Evolutionary conservation across 2,797 vertebrate genomes (phyloP), one percentile per base, ranked within the genome.

Genomic region (Lutjanus argentimaculatus): DNA sequence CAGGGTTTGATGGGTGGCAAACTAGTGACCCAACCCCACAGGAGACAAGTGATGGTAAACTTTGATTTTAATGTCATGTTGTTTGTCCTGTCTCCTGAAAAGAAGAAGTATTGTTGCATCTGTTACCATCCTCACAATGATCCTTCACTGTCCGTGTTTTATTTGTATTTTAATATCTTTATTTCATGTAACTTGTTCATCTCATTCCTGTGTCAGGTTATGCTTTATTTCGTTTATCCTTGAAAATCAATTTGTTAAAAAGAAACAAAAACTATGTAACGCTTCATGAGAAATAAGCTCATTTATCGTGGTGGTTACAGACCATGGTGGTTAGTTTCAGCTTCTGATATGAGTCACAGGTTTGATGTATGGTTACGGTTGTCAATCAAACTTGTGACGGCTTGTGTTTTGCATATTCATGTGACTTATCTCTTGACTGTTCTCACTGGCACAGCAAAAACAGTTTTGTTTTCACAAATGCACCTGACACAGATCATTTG

Each of bases 11-110:
- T 0, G 97, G 97, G 10, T 98, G 97, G 97, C 97, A 98, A 89
- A 94, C 67, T 11, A 92, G 97, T 49, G 97, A 98, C 85, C 97
- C 97, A 0, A 98, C 97, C 0, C 97, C 97, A 0, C 97, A 98
- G 91, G 97, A 98, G 91, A 97, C 88, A 75, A 98, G 97, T 0
- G 97, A 97, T 81, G 97, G 97, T 98, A 80, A 84, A 63, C 22
- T 61, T 56, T 69, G 11, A 43, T 22, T 75, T 53, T 19, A 13
- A 30, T 42, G 9, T 40, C 9, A 2, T 42, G 6, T 52, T 68
- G 7, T 30, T 36, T 30, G 19, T 61, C n/a, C 3, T 49, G 42
- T 43, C 53, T 45, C 5, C 11, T 6, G 16, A n/a, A 25, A 62
- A 59, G 0, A 40, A 61, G 42, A 40, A 8, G 21, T 22, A n/a